Evolutionary conservation across 2,888 invertebrate species (phyloP).

Genomic region (Caenorhabditis doughertyi): DNA sequence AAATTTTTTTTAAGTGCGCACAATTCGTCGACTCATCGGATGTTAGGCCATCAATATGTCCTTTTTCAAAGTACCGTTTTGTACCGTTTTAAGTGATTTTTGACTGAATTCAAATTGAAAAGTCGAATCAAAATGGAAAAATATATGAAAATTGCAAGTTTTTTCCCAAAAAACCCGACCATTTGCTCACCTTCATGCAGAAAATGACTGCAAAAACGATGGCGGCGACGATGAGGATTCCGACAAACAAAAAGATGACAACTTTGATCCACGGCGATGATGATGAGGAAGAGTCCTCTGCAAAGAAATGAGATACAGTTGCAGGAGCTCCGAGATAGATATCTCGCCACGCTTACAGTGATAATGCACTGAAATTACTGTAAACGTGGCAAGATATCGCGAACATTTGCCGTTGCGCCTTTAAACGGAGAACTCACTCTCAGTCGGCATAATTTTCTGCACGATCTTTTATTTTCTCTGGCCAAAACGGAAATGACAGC

Average conservation of each 20-base stretch:
- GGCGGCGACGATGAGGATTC: conserved; percentile 11
- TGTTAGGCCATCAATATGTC: no score
- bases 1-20: no score
- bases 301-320: no score
- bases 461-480: background rate
- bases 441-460: background rate
- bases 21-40: no score
- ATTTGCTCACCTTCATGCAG: conserved; percentile 16
- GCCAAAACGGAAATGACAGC: background rate
- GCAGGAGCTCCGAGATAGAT: no score
- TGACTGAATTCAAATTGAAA: no score
- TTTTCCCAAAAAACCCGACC: background rate
- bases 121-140: background rate
- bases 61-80: no score
- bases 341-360: no score
- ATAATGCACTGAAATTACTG: no score
- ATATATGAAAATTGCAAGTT: background rate
- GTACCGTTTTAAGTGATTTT: no score
- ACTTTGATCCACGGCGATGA: conserved; percentile 25
- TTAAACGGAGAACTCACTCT: conserved; percentile 4
- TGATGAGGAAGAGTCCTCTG: conserved; percentile 24
- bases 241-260: conserved; percentile 11
- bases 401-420: background rate
- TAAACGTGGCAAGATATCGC: background rate
- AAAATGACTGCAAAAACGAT: conserved; percentile 8